phyloP scores from a whole-genome alignment of 2,888 invertebrate genomes.

The Lutraria lutraria region DNA sequence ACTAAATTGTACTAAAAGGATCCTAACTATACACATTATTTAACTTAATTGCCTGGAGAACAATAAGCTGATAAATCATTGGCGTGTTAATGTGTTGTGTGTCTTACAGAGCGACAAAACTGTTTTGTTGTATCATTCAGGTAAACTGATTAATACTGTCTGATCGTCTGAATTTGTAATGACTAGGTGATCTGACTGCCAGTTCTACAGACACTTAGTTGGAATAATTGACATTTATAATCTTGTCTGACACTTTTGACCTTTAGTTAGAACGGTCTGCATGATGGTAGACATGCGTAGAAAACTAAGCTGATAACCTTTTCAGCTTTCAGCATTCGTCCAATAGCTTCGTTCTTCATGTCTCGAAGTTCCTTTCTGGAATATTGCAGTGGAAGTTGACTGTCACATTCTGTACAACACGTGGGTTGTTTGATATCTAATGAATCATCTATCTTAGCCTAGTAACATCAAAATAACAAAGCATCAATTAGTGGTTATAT shows the following conservation, averaged over 20 bases:
- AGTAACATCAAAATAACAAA: constrained; percentile 15
- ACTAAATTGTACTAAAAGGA: no score
- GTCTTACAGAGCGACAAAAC: no score
- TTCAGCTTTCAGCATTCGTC: constrained; percentile 89
- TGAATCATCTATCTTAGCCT: constrained; percentile 76
- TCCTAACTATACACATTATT: no score
- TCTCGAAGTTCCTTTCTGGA: constrained; percentile 89
- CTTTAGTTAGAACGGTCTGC: not conserved
- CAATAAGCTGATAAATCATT: no score
- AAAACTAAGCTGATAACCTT: constrained; percentile 87
- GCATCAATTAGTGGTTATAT: no score
- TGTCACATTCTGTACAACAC: constrained; percentile 89
- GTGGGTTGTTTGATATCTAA: constrained; percentile 73
- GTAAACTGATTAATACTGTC: not conserved
- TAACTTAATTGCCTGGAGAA: no score
- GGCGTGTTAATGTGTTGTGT: no score
- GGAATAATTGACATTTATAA: not conserved
- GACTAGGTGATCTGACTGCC: not conserved
- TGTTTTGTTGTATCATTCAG: no score
- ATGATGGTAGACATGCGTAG: not conserved
- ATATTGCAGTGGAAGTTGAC: constrained; percentile 89
- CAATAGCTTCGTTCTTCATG: constrained; percentile 89
- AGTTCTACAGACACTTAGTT: not conserved
- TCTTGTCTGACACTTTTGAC: not conserved
- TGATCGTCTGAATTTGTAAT: not conserved